Base-by-base conservation (phyloP, 2,888 invertebrate species). In the Stomorhina lunata region DNA sequence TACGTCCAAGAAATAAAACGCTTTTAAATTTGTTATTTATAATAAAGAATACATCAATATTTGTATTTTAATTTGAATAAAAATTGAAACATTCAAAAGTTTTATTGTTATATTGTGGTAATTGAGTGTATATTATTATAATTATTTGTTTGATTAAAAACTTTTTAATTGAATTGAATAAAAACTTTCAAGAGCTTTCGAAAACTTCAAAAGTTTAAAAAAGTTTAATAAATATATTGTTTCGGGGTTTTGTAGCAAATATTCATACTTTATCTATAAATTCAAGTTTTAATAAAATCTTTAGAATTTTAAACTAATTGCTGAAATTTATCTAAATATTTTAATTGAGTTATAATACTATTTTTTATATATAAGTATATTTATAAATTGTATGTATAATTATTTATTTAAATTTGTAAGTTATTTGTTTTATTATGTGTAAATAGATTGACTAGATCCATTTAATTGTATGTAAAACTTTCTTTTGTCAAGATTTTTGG, bases 91-190 rank as follows among this genome's bases (percentile, higher is more conserved):
- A 66, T 69, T 76, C 71, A 50, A 57, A 45, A 32, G n/a, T 57
- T n/a, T 63, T 45, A 25, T 55, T 61, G 57, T 17, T 50, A 4
- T 34, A 6, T 61, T 71, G 45, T 65, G 22, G 45, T 57, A 17
- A 59, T 32, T 3, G 17, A n/a, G 34, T 25, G 34, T 59, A 53
- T 25, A 7, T 27, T 34, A 57, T 34, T 9, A 29, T 55, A 34
- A 20, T 57, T 27, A 5, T 53, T 53, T 48, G 22, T 22, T 22
- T 20, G 6, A 50, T 59, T 81, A 34, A 55, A 71, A 45, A 65
- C 40, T 80, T 71, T 43, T 65, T 57, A 78, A 73, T 78, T 65
- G 37, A 78, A 75, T 65, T 78, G 78, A 81, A 81, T 69, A 45
- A 1, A 34, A 50, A 12, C 15, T 69, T 72, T 71, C 66, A 43